phyloP scores from a whole-genome alignment of 1,140 invertebrate species.

The Eufriesea mexicana region DNA sequence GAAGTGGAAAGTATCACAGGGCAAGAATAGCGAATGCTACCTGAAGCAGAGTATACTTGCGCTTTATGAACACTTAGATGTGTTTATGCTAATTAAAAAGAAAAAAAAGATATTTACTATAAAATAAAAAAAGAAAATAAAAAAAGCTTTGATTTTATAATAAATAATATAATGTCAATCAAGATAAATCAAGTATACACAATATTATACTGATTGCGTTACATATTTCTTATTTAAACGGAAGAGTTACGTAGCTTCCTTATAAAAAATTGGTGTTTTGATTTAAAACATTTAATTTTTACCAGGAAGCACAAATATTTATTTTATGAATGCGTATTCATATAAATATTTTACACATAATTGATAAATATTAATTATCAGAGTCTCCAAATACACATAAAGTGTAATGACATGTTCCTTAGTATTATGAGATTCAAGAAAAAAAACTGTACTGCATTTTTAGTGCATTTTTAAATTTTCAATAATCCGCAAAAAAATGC shows the following conservation, averaged over 20 bases:
- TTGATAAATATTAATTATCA: conserved; percentile 63
- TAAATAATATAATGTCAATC: conserved; percentile 27
- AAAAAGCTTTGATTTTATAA: conserved; percentile 37
- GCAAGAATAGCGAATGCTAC: conserved; percentile 49
- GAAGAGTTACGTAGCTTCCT: conserved; percentile 52
- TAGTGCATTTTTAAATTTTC: conserved; percentile 38
- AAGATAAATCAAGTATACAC: conserved; percentile 6
- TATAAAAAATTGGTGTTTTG: conserved; percentile 49
- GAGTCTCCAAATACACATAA: conserved; percentile 40
- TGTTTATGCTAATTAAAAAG: conserved; percentile 77
- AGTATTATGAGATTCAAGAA: conserved; percentile 56
- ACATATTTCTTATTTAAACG: conserved; percentile 24
- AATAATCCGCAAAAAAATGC: conserved; percentile 55
- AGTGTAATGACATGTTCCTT: conserved; percentile 69
- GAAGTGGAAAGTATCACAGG: conserved; percentile 35
- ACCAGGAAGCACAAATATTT: conserved; percentile 72
- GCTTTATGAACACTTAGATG: conserved; percentile 65
- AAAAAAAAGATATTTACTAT: conserved; percentile 67
- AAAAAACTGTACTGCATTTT: conserved; percentile 20
- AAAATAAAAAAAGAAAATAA: conserved; percentile 43
- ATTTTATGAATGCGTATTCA: conserved; percentile 70
- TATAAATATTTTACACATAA: conserved; percentile 71
- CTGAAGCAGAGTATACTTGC: conserved; percentile 58
- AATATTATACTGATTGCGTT: conserved; percentile 27
- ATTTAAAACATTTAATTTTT: conserved; percentile 63